A percentile compares a stretch with the other conserved stretches of the same genome.
Evolutionary conservation across 2,113 vertebrate genomes (phyloP).

Genomic region (Nycticryphes semicollaris): DNA sequence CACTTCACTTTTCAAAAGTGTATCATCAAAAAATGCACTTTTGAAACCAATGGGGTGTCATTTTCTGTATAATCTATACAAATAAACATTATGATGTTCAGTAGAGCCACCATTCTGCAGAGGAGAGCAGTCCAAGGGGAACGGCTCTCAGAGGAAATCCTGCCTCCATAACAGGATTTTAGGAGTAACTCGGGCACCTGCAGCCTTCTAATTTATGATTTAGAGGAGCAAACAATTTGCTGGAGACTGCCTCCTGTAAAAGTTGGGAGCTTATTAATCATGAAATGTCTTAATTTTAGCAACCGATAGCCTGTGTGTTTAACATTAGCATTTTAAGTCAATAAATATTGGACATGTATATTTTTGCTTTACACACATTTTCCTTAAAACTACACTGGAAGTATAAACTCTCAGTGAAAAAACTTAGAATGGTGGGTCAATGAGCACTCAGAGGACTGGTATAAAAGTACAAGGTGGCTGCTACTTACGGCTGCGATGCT

Average conservation of each 20-base stretch:
- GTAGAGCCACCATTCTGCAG: accelerated
- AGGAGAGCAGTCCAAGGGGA: neutral
- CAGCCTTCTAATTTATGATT: neutral
- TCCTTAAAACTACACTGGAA: neutral
- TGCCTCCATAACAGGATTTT: neutral
- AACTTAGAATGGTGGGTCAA: neutral
- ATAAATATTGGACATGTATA: neutral
- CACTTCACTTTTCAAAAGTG: neutral
- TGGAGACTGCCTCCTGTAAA: neutral
- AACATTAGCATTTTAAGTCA: neutral
- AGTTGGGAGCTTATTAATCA: neutral
- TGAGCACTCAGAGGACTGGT: neutral
- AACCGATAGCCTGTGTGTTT: neutral
- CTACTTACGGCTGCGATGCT: neutral
- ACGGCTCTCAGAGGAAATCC: neutral
- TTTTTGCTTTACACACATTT: neutral
- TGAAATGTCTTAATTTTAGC: neutral
- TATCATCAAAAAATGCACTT: neutral
- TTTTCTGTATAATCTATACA: neutral
- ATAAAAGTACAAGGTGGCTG: neutral
- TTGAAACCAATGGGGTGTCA: neutral
- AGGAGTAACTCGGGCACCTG: neutral
- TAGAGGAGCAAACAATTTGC: neutral
- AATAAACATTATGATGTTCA: neutral
- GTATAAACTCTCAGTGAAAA: neutral